Conservation (phyloP, 2,113 vertebrate species). For the Zosterops borbonicus region DNA sequence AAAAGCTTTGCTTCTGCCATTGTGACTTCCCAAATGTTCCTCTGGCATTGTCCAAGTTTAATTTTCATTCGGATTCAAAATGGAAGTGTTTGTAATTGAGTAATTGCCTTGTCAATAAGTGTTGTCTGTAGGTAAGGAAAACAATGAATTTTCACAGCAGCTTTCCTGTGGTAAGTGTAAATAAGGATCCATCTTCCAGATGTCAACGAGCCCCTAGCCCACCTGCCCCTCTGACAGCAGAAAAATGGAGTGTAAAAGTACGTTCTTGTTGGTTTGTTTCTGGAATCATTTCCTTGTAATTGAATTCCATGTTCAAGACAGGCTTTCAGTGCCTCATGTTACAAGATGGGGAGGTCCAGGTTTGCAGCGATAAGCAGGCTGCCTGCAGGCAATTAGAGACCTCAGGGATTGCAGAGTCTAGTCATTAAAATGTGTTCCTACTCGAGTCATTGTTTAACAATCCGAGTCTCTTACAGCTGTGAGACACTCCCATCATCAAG, state of each 20-base stretch:
- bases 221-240: not conserved
- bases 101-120: not conserved
- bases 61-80: not conserved
- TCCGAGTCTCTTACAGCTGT: conserved; percentile 46
- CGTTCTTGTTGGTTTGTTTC: not conserved
- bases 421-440: conserved; percentile 28
- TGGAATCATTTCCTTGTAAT: not conserved
- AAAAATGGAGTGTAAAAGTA: not conserved
- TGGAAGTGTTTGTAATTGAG: not conserved
- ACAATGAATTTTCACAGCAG: not conserved
- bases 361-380: not conserved
- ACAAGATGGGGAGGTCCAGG: not conserved
- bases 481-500: conserved; percentile 38
- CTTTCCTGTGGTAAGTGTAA: not conserved
- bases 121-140: not conserved
- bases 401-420: not conserved
- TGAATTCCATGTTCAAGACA: not conserved
- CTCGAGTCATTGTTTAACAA: conserved; percentile 30
- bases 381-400: conserved; percentile 37
- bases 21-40: not conserved
- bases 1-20: not conserved
- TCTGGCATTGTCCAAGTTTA: not conserved
- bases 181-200: not conserved
- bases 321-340: not conserved
- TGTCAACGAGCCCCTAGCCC: not conserved